These are phyloP conservation scores for Karalla daura DNA, from an alignment of 2,797 vertebrate species.

Conservation along the genomic window DNA sequence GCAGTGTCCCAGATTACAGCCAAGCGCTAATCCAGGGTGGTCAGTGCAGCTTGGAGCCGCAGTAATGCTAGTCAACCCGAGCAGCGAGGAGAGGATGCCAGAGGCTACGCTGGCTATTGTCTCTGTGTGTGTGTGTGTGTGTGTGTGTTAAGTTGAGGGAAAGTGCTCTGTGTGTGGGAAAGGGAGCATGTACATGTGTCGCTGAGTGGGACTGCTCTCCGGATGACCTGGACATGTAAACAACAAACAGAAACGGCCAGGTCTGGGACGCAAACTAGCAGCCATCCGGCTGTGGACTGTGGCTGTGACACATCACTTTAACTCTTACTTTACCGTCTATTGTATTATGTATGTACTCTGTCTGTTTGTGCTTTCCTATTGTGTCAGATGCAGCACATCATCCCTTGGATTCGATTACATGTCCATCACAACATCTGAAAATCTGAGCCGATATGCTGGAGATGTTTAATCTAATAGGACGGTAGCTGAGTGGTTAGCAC, in stretches of 20 bases:
- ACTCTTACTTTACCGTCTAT: too few relatives aligned
- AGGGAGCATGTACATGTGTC: neutral
- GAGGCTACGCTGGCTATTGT: conserved; percentile 50
- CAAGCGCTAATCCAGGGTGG: conserved; percentile 77
- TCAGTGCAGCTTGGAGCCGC: conserved; percentile 54
- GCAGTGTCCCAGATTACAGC: conserved; percentile 84
- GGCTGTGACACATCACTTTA: too few relatives aligned
- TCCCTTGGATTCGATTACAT: too few relatives aligned
- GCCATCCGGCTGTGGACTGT: too few relatives aligned
- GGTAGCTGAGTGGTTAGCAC: too few relatives aligned
- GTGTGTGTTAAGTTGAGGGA: conserved; percentile 10
- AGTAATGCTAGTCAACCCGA: conserved; percentile 63
- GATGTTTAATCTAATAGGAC: neutral
- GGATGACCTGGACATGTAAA: too few relatives aligned
- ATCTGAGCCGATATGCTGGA: neutral
- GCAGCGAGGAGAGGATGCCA: conserved; percentile 47
- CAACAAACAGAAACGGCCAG: too few relatives aligned
- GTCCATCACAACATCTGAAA: neutral
- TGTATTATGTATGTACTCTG: too few relatives aligned
- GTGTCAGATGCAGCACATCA: too few relatives aligned
- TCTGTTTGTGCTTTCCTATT: too few relatives aligned
- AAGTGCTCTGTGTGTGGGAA: conserved; percentile 25
- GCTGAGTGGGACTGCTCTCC: neutral
- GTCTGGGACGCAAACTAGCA: too few relatives aligned
- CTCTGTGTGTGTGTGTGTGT: neutral